Evolutionary conservation across 2,888 invertebrate genomes (phyloP).

Genomic region (Tipula lateralis): DNA sequence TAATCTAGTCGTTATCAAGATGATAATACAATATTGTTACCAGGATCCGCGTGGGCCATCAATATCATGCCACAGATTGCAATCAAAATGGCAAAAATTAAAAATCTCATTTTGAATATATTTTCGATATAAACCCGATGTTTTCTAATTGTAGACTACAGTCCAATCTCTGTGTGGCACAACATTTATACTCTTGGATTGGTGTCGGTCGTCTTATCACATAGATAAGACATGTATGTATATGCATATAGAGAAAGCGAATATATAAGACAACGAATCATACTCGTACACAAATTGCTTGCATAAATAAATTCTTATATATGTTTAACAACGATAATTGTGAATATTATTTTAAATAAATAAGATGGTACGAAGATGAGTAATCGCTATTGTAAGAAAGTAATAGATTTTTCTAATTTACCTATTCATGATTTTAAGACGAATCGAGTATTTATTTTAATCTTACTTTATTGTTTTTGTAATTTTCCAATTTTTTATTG

Average conservation of each 20-base stretch:
- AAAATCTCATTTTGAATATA: not conserved
- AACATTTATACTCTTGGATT: not conserved
- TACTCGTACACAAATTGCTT: not conserved
- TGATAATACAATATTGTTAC: not conserved
- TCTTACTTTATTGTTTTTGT: not conserved
- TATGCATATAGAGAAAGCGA: not conserved
- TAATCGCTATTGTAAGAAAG: not conserved
- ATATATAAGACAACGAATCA: not conserved
- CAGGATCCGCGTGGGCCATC: not conserved
- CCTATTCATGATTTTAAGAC: not conserved
- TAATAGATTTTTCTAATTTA: constrained; percentile 24
- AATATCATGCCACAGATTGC: not conserved
- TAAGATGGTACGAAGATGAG: not conserved
- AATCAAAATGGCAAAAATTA: not conserved
- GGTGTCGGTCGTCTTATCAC: not conserved
- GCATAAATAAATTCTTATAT: not conserved
- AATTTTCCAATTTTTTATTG: not conserved
- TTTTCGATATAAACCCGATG: not conserved
- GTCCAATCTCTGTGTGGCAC: not conserved
- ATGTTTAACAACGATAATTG: not conserved
- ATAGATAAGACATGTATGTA: not conserved
- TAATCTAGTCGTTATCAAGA: no score
- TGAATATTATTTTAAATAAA: not conserved
- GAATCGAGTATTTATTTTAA: not conserved
- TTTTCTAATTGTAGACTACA: not conserved